phyloP scores from a whole-genome alignment of 2,888 invertebrate genomes.

The Drosophila tanythrix region DNA sequence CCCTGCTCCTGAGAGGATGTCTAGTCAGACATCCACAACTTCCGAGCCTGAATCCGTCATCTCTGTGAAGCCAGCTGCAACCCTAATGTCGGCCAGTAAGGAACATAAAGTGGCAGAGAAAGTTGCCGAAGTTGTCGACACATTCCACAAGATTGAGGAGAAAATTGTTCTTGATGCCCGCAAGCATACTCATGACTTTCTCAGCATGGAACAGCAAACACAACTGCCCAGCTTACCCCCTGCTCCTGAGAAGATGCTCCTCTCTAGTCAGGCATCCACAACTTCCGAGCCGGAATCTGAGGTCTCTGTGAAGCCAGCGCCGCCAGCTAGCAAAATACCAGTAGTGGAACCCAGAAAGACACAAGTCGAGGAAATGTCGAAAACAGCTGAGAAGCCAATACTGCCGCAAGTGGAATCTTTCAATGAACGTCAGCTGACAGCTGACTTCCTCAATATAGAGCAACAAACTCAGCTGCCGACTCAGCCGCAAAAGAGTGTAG shows the following conservation, averaged over 20 bases:
- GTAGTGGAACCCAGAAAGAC: conserved; percentile 58
- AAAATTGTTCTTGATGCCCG: conserved; percentile 58
- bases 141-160: conserved; percentile 69
- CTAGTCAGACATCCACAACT: conserved; percentile 57
- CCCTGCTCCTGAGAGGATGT: conserved; percentile 36
- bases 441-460: conserved; percentile 72
- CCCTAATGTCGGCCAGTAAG: conserved; percentile 23
- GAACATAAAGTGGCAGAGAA: conserved; percentile 50
- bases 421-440: conserved; percentile 62
- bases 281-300: conserved; percentile 65
- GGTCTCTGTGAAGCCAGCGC: conserved; percentile 44
- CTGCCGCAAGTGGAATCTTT: conserved; percentile 33
- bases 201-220: conserved; percentile 74
- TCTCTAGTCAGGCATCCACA: conserved; percentile 60
- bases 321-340: conserved; percentile 53
- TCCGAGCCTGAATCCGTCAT: conserved; percentile 60
- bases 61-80: conserved; percentile 41
- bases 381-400: conserved; percentile 18
- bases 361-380: conserved; percentile 41
- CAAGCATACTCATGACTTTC: conserved; percentile 75
- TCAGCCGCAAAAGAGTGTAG: conserved; percentile 32
- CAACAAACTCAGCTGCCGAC: conserved; percentile 61
- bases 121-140: conserved; percentile 58
- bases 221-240: conserved; percentile 60
- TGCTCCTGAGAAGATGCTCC: conserved; percentile 38